Evolutionary conservation across 2,888 invertebrate genomes (phyloP).

Genomic region (Pimpla rufipes): DNA sequence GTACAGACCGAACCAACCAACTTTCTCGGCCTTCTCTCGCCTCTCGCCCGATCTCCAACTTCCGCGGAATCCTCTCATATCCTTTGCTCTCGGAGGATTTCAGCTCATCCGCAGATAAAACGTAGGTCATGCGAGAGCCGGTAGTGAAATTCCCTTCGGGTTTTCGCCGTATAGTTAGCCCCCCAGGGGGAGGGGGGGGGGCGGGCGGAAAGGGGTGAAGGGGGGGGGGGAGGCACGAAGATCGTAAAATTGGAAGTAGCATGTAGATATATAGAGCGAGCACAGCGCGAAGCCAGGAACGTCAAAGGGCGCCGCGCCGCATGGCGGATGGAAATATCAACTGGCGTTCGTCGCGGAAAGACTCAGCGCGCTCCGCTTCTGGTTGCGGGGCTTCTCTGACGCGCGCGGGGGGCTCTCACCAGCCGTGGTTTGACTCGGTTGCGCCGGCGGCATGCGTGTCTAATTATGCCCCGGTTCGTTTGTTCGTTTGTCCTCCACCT

Average conservation of each 20-base stretch:
- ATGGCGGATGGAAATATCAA: conserved; percentile 66
- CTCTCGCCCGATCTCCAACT: background rate
- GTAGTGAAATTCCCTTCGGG: background rate
- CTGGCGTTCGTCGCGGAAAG: conserved; percentile 39
- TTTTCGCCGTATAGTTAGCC: conserved; percentile 21
- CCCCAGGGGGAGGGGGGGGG: too few relatives aligned
- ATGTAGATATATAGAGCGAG: conserved; percentile 4
- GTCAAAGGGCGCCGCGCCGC: conserved; percentile 56
- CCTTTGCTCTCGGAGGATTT: background rate
- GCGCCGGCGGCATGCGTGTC: conserved; percentile 74
- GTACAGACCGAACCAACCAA: background rate
- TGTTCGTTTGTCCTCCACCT: conserved; percentile 77
- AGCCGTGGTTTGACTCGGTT: conserved; percentile 74
- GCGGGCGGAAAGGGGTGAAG: too few relatives aligned
- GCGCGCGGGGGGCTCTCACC: too few relatives aligned
- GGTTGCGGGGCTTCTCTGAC: conserved; percentile 55
- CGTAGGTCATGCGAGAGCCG: conserved; percentile 26
- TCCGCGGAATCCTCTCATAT: background rate
- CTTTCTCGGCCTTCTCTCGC: background rate
- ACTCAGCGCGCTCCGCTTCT: conserved; percentile 42
- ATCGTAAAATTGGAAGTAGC: conserved; percentile 52
- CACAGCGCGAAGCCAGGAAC: conserved; percentile 4
- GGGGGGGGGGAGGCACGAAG: conserved; percentile 35
- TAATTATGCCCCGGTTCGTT: conserved; percentile 79
- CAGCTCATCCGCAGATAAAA: conserved; percentile 8